phyloP scores from a whole-genome alignment of 2,888 invertebrate species.

The Eucera pruinosa region DNA sequence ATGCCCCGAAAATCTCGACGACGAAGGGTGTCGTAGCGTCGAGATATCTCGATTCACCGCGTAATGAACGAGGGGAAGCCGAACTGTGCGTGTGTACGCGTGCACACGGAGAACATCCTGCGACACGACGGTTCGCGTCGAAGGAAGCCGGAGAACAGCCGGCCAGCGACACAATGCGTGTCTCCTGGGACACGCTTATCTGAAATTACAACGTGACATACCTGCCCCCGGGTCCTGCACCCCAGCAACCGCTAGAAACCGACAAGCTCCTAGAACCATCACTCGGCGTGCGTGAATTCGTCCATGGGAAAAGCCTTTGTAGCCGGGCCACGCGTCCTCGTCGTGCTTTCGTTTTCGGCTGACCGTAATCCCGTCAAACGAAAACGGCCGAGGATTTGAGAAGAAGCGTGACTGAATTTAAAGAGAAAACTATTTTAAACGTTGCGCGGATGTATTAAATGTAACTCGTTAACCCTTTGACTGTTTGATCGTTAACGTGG shows the following conservation, averaged over 20 bases:
- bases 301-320: constrained; percentile 11
- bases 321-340: constrained; percentile 9
- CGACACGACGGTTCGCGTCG: constrained; percentile 68
- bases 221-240: constrained; percentile 64
- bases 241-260: constrained; percentile 72
- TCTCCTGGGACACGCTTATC: constrained; percentile 84
- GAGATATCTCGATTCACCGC: constrained; percentile 73
- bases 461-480: no score
- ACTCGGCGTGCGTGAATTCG: neutral
- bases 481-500: no score
- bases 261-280: constrained; percentile 43
- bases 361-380: no score
- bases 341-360: no score
- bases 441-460: no score
- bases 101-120: constrained; percentile 66
- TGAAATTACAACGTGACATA: constrained; percentile 84
- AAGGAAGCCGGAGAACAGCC: constrained; percentile 63
- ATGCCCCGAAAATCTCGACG: constrained; percentile 50
- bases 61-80: constrained; percentile 69
- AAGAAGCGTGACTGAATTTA: no score
- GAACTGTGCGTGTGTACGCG: constrained; percentile 34
- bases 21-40: constrained; percentile 62
- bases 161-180: constrained; percentile 79
- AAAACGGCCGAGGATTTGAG: no score
- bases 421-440: no score